phyloP scores from a whole-genome alignment of 2,888 invertebrate genomes.

The Clitarchus hookeri region DNA sequence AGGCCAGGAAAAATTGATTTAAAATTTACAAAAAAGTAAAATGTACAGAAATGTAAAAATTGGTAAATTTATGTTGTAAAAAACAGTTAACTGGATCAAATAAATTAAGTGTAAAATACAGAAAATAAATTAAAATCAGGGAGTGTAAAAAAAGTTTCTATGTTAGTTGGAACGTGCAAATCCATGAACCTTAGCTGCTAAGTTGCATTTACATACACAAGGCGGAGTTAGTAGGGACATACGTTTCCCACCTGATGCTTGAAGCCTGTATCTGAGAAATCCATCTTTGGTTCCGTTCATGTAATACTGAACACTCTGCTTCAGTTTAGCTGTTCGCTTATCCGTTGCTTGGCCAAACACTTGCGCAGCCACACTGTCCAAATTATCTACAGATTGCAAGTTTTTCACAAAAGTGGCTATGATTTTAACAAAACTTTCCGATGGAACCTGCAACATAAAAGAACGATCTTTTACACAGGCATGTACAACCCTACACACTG shows the following conservation, averaged over 20 bases:
- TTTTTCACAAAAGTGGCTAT: slow-evolving; percentile 75
- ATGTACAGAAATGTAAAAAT: too few relatives aligned
- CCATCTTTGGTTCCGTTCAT: slow-evolving; percentile 84
- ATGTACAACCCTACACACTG: too few relatives aligned
- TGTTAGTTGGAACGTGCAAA: too few relatives aligned
- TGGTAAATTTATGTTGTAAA: too few relatives aligned
- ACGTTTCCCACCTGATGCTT: slow-evolving; percentile 42
- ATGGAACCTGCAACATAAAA: slow-evolving; percentile 56
- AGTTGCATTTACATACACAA: not conserved
- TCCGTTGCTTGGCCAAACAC: slow-evolving; percentile 73
- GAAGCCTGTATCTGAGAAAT: slow-evolving; percentile 71
- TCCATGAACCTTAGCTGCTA: too few relatives aligned
- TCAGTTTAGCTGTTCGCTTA: slow-evolving; percentile 70
- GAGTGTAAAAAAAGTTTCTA: too few relatives aligned
- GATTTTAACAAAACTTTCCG: slow-evolving; percentile 68
- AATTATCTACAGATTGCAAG: slow-evolving; percentile 68
- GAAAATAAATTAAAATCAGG: too few relatives aligned
- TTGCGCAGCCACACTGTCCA: slow-evolving; percentile 71
- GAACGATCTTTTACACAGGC: not conserved
- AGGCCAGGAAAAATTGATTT: too few relatives aligned
- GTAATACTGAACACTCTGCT: slow-evolving; percentile 84
- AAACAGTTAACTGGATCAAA: too few relatives aligned
- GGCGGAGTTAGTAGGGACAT: not conserved
- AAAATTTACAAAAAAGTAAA: too few relatives aligned
- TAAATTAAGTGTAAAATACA: too few relatives aligned